phyloP scores from a whole-genome alignment of 2,888 invertebrate species.

The Brachynemurus nebulosus region DNA sequence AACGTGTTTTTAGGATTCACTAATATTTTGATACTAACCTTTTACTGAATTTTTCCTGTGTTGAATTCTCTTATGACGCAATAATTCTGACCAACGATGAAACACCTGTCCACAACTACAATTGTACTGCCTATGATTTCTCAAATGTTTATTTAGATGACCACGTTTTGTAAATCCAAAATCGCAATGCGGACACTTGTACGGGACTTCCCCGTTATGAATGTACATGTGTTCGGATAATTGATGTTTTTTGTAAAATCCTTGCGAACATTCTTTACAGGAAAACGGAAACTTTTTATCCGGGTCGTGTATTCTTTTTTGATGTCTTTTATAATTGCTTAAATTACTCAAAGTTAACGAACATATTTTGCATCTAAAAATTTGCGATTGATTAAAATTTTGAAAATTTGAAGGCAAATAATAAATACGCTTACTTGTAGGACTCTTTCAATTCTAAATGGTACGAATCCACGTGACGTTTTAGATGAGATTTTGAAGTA shows the following conservation, averaged over 20 bases:
- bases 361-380: background rate
- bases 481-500: conserved; percentile 1
- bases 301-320: conserved; percentile 9
- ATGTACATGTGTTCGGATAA: background rate
- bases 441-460: background rate
- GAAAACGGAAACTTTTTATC: background rate
- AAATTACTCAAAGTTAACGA: background rate
- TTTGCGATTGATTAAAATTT: background rate
- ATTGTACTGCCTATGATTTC: background rate
- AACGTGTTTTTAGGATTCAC: conserved; percentile 1
- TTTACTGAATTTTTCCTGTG: background rate
- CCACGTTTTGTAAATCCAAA: background rate
- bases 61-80: background rate
- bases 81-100: background rate
- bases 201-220: background rate
- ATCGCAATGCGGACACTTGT: background rate
- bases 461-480: background rate
- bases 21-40: background rate
- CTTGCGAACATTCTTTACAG: background rate
- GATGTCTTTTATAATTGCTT: background rate
- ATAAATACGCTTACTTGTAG: background rate
- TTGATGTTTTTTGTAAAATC: conserved; percentile 2
- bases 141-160: background rate
- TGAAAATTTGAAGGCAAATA: no score
- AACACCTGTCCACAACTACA: background rate